Evolutionary conservation across 2,888 invertebrate species (phyloP).

Genomic region (Aproaerema taeniolella): DNA sequence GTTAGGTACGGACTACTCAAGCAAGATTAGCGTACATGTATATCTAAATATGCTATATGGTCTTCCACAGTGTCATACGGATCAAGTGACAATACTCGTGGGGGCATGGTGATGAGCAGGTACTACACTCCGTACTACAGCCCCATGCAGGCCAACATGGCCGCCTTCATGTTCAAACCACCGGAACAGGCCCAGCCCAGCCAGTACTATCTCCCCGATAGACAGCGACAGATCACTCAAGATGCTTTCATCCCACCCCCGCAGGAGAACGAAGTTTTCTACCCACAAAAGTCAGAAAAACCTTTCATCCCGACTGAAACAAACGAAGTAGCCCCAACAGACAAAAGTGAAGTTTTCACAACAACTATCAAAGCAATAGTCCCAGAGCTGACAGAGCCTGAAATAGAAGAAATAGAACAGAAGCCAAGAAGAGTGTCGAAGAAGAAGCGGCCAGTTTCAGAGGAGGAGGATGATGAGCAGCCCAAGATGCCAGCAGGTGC

Average conservation of each 20-base stretch:
- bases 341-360: slow-evolving; percentile 42
- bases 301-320: slow-evolving; percentile 44
- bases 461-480: slow-evolving; percentile 68
- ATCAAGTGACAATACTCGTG: slow-evolving; percentile 49
- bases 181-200: slow-evolving; percentile 50
- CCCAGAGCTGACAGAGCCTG: slow-evolving; percentile 55
- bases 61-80: slow-evolving; percentile 55
- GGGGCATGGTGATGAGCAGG: slow-evolving; percentile 61
- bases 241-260: slow-evolving; percentile 47
- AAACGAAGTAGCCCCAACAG: slow-evolving; percentile 51
- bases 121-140: slow-evolving; percentile 67
- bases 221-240: slow-evolving; percentile 54
- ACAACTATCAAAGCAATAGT: slow-evolving; percentile 45
- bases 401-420: slow-evolving; percentile 48
- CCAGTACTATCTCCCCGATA: slow-evolving; percentile 61
- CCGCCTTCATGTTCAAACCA: slow-evolving; percentile 57
- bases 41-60: slow-evolving; percentile 2
- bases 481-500: slow-evolving; percentile 71
- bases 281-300: slow-evolving; percentile 35
- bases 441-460: slow-evolving; percentile 55
- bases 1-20: too few relatives aligned
- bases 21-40: too few relatives aligned
- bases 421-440: slow-evolving; percentile 51
- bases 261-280: slow-evolving; percentile 64
- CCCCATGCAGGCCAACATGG: slow-evolving; percentile 56